phyloP scores from a whole-genome alignment of 2,113 vertebrate species.

The Lophochroa leadbeateri region DNA sequence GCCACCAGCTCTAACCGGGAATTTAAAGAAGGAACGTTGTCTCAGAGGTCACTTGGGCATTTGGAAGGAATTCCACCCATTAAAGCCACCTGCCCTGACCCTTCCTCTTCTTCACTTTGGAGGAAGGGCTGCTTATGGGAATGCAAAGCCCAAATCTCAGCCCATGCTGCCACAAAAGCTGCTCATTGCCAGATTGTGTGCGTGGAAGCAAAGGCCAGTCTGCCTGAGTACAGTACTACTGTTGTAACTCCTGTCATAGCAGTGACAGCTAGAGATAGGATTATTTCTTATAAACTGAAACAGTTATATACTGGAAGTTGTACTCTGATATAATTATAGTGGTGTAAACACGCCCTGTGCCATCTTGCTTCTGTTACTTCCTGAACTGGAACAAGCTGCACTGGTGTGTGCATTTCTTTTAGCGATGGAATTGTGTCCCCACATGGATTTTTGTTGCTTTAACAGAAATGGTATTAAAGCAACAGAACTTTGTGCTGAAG shows the following conservation, averaged over 20 bases:
- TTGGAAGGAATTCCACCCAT: background rate
- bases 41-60: rapidly evolving
- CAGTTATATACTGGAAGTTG: background rate
- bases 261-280: background rate
- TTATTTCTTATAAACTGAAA: background rate
- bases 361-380: background rate
- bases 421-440: background rate
- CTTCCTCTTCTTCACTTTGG: background rate
- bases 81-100: background rate
- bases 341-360: background rate
- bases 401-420: background rate
- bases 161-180: background rate
- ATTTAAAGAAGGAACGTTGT: background rate
- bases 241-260: background rate
- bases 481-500: background rate
- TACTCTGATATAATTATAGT: background rate
- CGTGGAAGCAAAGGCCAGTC: background rate
- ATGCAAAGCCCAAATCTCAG: background rate
- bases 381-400: background rate
- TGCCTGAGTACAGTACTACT: background rate
- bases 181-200: background rate
- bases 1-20: background rate
- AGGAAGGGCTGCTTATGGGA: background rate
- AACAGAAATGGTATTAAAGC: background rate
- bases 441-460: background rate